A percentile compares a stretch with the other conserved stretches of the same genome.
These are phyloP conservation scores for Notoglanidium macrostoma DNA, from an alignment of 2,797 vertebrate species.

Conservation along the genomic window DNA sequence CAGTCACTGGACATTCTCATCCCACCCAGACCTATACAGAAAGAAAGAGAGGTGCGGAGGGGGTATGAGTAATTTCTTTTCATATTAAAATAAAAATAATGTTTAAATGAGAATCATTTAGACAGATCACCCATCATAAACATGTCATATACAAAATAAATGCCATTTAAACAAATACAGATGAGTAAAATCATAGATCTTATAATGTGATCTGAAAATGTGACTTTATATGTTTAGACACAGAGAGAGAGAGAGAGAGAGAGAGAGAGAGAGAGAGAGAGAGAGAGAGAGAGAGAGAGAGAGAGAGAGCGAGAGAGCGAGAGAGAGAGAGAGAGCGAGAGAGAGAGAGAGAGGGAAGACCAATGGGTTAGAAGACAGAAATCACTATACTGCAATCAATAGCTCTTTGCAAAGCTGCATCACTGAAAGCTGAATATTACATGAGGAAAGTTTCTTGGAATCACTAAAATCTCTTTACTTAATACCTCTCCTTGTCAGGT, in stretches of 20 bases:
- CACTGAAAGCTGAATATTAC: constrained; percentile 61
- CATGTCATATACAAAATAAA: not conserved
- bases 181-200: not conserved
- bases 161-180: not conserved
- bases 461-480: constrained; percentile 47
- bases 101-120: not conserved
- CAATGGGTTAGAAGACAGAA: not conserved
- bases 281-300: not conserved
- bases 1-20: constrained; percentile 84
- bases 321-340: constrained; percentile 34
- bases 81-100: not conserved
- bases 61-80: constrained; percentile 41
- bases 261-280: constrained; percentile 16
- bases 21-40: constrained; percentile 81
- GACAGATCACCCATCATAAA: not conserved
- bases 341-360: not conserved
- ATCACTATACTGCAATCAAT: constrained; percentile 57
- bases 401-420: constrained; percentile 58
- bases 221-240: not conserved
- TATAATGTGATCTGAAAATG: not conserved
- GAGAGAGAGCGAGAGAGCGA: constrained; percentile 35
- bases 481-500: constrained; percentile 46
- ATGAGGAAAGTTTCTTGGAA: constrained; percentile 63
- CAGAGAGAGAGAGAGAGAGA: not conserved
- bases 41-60: constrained; percentile 33